These are phyloP conservation scores for Tetrapedia diversipes DNA, from an alignment of 2,888 invertebrate species.

Conservation along the genomic window DNA sequence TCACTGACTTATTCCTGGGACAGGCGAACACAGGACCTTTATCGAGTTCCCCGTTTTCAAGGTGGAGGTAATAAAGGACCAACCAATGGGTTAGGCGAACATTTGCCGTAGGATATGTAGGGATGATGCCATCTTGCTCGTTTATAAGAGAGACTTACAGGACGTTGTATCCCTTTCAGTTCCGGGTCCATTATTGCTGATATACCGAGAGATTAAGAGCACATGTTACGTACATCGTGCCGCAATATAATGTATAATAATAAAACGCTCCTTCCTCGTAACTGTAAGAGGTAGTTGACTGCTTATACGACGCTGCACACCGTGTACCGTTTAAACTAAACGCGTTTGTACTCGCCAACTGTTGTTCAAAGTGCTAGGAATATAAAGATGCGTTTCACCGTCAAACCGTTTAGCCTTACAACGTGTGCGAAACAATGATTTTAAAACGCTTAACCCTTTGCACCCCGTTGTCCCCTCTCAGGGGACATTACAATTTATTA, in stretches of 20 bases:
- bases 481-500: no score
- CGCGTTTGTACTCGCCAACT: slow-evolving; percentile 2
- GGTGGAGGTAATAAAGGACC: slow-evolving; percentile 66
- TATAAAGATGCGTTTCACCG: slow-evolving; percentile 11
- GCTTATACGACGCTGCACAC: slow-evolving; percentile 39
- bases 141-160: slow-evolving; percentile 73
- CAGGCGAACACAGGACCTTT: no score
- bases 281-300: slow-evolving; percentile 68
- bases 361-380: slow-evolving; percentile 6
- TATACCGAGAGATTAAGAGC: slow-evolving; percentile 81
- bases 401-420: neutral
- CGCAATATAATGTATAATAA: slow-evolving; percentile 67
- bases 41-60: no score
- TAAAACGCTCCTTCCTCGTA: slow-evolving; percentile 61
- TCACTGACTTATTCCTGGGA: no score
- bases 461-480: no score
- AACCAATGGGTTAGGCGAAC: slow-evolving; percentile 45
- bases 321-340: slow-evolving; percentile 21
- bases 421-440: neutral
- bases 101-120: slow-evolving; percentile 39
- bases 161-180: slow-evolving; percentile 63
- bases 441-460: neutral
- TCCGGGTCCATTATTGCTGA: slow-evolving; percentile 77
- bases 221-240: slow-evolving; percentile 77
- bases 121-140: slow-evolving; percentile 60